Percentiles rank a stretch among this genome's conserved stretches.
Conservation (phyloP, 2,888 invertebrate genomes). For the Oligia fasciuncula region DNA sequence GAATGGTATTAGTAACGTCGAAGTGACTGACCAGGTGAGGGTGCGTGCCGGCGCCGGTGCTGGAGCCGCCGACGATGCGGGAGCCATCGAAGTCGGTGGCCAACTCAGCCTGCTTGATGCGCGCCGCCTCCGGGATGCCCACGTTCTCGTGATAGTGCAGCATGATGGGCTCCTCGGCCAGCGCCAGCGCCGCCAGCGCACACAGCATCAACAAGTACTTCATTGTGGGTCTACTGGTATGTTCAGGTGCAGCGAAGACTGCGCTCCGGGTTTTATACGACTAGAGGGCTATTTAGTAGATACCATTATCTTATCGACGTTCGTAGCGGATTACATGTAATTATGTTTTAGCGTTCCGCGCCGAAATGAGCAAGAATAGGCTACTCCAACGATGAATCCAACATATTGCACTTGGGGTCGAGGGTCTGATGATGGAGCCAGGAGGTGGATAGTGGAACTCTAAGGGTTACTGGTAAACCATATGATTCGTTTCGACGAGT, state of each 20-base stretch:
- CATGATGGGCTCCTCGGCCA: constrained; percentile 36
- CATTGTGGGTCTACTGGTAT: constrained; percentile 37
- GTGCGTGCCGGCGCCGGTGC: constrained; percentile 29
- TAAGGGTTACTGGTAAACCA: too few species aligned
- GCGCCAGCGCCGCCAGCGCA: constrained; percentile 28
- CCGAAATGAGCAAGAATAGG: constrained; percentile 1
- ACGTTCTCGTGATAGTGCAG: constrained; percentile 64
- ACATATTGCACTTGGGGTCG: too few species aligned
- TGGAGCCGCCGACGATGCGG: constrained; percentile 54
- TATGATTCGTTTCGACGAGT: too few species aligned
- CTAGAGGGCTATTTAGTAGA: background rate
- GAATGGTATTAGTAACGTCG: background rate
- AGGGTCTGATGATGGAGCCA: too few species aligned
- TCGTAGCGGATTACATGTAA: constrained; percentile 21
- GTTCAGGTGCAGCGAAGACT: background rate
- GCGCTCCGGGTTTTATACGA: constrained; percentile 23
- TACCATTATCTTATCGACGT: constrained; percentile 38
- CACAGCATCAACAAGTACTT: constrained; percentile 33
- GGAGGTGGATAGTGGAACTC: too few species aligned
- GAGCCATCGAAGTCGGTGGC: constrained; percentile 62
- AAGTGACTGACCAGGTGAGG: constrained; percentile 36
- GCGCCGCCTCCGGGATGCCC: constrained; percentile 63
- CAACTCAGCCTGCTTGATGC: constrained; percentile 60
- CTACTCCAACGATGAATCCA: background rate
- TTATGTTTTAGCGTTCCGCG: constrained; percentile 34